These are phyloP conservation scores for Semnornis frantzii DNA, from an alignment of 2,113 vertebrate genomes.

Conservation along the genomic window DNA sequence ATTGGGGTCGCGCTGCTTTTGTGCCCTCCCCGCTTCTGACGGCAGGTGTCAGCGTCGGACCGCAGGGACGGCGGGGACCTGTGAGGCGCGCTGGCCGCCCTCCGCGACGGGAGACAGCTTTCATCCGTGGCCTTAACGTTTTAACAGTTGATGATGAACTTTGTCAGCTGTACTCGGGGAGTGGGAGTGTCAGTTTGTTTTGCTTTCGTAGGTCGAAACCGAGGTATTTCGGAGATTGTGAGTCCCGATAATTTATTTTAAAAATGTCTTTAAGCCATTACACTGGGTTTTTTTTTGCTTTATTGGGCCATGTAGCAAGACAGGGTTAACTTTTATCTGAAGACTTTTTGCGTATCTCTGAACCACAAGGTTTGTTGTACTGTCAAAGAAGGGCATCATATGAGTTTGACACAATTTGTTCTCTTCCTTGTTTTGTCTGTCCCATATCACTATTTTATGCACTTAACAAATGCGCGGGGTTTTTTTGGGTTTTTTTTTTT, in stretches of 20 bases:
- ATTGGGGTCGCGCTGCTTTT: fast-evolving
- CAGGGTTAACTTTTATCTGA: neutral
- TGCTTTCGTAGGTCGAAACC: neutral
- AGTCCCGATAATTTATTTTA: neutral
- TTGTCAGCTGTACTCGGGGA: neutral
- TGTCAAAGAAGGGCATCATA: neutral
- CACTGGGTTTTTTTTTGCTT: neutral
- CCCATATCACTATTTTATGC: neutral
- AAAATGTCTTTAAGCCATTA: fast-evolving
- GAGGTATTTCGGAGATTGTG: neutral
- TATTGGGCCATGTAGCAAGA: fast-evolving
- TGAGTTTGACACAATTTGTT: neutral
- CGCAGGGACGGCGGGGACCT: no score
- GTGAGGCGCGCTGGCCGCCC: neutral
- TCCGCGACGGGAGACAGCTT: no score
- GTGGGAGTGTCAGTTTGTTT: neutral
- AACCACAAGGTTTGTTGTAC: neutral
- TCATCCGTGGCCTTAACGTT: no score
- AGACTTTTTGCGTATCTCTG: neutral
- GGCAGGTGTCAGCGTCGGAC: neutral
- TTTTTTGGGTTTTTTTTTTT: no score
- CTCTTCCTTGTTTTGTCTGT: neutral
- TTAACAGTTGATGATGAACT: neutral
- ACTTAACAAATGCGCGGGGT: neutral
- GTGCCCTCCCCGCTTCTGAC: neutral